A percentile compares a stretch with the other conserved stretches of the same genome.
Evolutionary conservation across 1,140 invertebrate species (phyloP).

Genomic region (Cydia splendana): DNA sequence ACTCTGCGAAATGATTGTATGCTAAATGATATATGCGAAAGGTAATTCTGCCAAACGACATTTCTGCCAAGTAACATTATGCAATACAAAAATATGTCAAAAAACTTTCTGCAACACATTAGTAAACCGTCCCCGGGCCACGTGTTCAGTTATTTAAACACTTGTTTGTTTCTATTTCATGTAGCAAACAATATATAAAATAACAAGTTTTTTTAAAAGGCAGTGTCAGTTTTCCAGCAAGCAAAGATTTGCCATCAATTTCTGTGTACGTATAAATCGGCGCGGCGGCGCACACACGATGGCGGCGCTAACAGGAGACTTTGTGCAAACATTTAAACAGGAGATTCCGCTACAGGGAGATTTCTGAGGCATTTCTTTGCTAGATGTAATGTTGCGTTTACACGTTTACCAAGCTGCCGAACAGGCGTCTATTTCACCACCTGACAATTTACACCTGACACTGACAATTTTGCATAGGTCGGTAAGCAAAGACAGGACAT

Average conservation of each 20-base stretch:
- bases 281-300: not conserved
- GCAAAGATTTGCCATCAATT: constrained; percentile 21
- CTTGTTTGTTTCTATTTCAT: too few relatives aligned
- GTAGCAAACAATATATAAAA: not conserved
- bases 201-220: not conserved
- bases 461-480: too few relatives aligned
- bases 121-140: too few relatives aligned
- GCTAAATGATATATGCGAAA: too few relatives aligned
- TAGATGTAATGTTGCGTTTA: not conserved
- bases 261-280: constrained; percentile 7
- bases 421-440: not conserved
- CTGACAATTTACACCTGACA: too few relatives aligned
- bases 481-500: too few relatives aligned
- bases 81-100: too few relatives aligned
- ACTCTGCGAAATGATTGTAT: too few relatives aligned
- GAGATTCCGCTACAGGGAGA: not conserved
- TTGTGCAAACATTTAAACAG: constrained; percentile 34
- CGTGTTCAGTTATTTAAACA: too few relatives aligned
- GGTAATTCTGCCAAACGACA: too few relatives aligned
- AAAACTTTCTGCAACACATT: too few relatives aligned
- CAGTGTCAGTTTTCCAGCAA: not conserved
- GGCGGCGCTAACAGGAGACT: not conserved
- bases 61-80: too few relatives aligned
- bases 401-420: not conserved
- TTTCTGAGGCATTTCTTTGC: constrained; percentile 19